Evolutionary conservation across 1,140 invertebrate species (phyloP).

Genomic region (Pomacea maculata): DNA sequence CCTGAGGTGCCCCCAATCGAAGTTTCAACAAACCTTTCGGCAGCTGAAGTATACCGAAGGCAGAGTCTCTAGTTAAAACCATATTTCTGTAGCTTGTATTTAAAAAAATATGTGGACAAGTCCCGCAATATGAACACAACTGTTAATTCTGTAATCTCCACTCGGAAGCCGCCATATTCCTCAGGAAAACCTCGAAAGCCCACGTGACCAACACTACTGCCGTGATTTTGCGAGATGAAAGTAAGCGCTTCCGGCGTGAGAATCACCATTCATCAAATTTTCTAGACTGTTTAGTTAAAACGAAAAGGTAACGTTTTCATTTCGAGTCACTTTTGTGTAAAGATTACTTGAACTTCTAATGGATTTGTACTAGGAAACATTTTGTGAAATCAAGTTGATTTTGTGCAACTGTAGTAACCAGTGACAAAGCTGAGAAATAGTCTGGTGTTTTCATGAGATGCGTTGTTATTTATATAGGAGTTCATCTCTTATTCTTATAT

Average conservation of each 20-base stretch:
- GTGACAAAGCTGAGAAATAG: too few relatives aligned
- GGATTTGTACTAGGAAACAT: too few relatives aligned
- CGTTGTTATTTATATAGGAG: too few relatives aligned
- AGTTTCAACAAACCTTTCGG: constrained; percentile 8
- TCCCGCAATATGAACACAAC: background rate
- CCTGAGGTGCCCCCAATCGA: background rate
- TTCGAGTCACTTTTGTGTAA: too few relatives aligned
- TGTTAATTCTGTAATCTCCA: constrained; percentile 1
- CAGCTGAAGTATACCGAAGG: constrained; percentile 6
- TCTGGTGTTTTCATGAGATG: too few relatives aligned
- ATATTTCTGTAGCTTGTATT: constrained; percentile 1
- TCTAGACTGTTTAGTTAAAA: too few relatives aligned
- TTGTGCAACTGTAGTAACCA: too few relatives aligned
- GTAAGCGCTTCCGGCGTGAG: background rate
- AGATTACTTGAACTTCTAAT: too few relatives aligned
- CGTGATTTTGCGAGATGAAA: constrained; percentile 17
- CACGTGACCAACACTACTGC: constrained; percentile 6
- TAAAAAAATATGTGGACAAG: background rate
- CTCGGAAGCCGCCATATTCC: constrained; percentile 16
- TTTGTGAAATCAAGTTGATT: too few relatives aligned
- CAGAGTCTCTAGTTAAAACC: constrained; percentile 19
- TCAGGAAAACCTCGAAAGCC: background rate
- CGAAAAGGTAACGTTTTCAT: too few relatives aligned
- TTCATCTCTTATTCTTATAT: too few relatives aligned
- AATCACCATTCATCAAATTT: too few relatives aligned